Base-by-base conservation (phyloP, 1,140 invertebrate genomes). In the Brachionus asplanchnoidis region DNA sequence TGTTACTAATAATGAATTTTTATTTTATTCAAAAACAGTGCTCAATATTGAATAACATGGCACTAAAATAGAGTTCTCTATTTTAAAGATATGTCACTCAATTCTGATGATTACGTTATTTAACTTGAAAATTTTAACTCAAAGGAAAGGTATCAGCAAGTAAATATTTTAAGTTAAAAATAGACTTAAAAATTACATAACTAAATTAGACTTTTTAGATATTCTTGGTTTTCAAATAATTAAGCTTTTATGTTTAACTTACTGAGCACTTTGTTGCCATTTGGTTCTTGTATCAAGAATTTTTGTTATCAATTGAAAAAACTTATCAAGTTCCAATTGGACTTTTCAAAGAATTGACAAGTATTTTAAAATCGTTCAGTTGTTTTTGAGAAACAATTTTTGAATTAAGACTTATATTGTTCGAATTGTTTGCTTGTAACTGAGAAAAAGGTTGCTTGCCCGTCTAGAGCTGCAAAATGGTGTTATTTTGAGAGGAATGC, bases 181-280 rank as follows among this genome's bases (percentile, higher is more conserved):
- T 36, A 36, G 32, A 36, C 26, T 3, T 28, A 28, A 28, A 28
- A 28, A 2, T 28, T 28, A 0, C 26, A 3, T 28, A 28, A 2
- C 26, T 28, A 28, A 28, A 3, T 28, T 28, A 28, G 2, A 28
- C 3, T 28, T 28, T 28, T 28, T 28, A 28, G 3, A 1, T 1
- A 28, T 28, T 28, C 26, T 68, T 28, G 17, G 32, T 20, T 26
- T 26, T 28, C 11, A 73, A 73, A 73, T n/a, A 40, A 17, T 73
- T 42, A 42, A 32, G 1, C n/a, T 50, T 50, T 50, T 56, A 6
- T n/a, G 5, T 60, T 60, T 9, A n/a, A 73, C 68, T 73, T 73
- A 73, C 68, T 40, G 36, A 73, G 68, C 32, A 73, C 9, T 73
- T 42, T 73, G 68, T 73, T 73, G 68, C 68, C 68, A 73, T 23